Conservation (phyloP, 2,113 vertebrate genomes). For the Peromyscus polionotus region DNA sequence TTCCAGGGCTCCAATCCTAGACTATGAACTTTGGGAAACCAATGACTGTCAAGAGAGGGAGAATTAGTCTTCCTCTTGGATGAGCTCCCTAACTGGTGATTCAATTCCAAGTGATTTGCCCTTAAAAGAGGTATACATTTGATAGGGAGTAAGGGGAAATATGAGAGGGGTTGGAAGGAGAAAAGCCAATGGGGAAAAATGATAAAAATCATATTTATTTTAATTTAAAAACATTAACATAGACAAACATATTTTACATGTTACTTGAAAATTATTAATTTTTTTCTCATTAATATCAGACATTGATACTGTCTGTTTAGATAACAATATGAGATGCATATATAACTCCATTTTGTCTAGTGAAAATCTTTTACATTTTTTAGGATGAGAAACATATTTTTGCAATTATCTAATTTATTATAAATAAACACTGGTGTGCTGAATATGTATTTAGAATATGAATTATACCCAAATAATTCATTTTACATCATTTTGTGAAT, state of each 20-base stretch:
- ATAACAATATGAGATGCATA: background rate
- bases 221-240: background rate
- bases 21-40: background rate
- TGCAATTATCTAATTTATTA: background rate
- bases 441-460: background rate
- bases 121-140: background rate
- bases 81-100: background rate
- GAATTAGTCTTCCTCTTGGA: too few relatives aligned
- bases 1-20: background rate
- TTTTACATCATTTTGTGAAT: background rate
- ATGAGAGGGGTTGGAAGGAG: background rate
- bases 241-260: background rate
- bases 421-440: background rate
- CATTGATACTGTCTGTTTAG: background rate
- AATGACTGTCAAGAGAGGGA: background rate
- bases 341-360: background rate
- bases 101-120: background rate
- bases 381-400: background rate
- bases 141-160: background rate
- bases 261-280: background rate
- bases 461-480: background rate
- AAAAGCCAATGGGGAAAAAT: background rate
- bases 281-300: background rate
- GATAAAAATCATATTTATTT: background rate
- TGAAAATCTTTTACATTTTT: constrained; percentile 15